Conservation (phyloP, 35 echinoderm and acorn worm species). For the Ophioderma brevispina region DNA sequence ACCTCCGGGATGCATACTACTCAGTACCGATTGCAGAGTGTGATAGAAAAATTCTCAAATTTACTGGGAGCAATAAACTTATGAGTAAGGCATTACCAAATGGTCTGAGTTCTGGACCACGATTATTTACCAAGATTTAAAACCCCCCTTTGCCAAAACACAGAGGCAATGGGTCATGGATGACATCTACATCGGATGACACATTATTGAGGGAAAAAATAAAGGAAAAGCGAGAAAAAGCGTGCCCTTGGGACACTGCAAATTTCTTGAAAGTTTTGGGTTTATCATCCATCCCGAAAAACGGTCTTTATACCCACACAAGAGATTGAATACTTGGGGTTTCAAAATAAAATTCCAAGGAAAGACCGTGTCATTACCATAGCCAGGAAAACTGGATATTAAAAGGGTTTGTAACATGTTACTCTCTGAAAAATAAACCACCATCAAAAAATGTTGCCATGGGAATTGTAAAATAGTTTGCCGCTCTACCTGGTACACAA, state of each 20-base stretch:
- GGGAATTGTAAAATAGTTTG: constrained; percentile 58
- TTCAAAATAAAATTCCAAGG: constrained; percentile 20
- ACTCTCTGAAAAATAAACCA: not conserved
- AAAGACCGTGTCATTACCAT: constrained; percentile 26
- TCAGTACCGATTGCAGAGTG: constrained; percentile 59
- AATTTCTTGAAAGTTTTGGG: constrained; percentile 39
- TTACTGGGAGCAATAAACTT: constrained; percentile 39
- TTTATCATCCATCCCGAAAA: constrained; percentile 70
- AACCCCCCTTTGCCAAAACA: constrained; percentile 16
- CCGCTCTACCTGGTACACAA: constrained; percentile 54
- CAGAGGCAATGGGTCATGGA: not conserved
- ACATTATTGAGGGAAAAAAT: constrained; percentile 13
- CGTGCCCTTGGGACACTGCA: constrained; percentile 26
- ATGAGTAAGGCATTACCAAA: constrained; percentile 64
- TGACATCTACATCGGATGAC: constrained; percentile 31
- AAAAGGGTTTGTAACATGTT: not conserved
- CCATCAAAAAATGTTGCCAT: constrained; percentile 2
- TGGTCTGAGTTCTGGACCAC: constrained; percentile 49
- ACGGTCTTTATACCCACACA: constrained; percentile 46
- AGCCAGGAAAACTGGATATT: not conserved
- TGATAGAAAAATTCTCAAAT: constrained; percentile 59
- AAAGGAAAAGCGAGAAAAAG: not conserved
- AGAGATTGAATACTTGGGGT: constrained; percentile 54
- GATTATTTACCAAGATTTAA: constrained; percentile 72
- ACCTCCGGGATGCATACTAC: constrained; percentile 42